Conservation (phyloP, 2,888 invertebrate species). For the Drosophila lutescens region DNA sequence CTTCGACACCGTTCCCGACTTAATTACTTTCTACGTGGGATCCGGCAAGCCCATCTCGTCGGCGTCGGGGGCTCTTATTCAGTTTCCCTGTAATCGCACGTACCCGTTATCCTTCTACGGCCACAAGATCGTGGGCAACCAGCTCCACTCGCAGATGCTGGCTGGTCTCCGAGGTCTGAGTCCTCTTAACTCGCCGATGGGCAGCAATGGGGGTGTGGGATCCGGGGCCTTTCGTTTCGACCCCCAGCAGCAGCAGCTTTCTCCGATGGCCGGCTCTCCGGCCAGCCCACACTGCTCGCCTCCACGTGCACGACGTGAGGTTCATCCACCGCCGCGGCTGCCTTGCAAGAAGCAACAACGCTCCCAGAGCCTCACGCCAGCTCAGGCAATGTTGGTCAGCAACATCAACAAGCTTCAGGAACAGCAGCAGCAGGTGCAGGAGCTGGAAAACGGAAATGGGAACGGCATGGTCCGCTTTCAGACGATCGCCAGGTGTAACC, state of each 20-base stretch:
- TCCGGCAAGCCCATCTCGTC: slow-evolving; percentile 95
- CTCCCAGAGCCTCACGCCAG: slow-evolving; percentile 91
- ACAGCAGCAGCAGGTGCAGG: slow-evolving; percentile 83
- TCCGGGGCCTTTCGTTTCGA: slow-evolving; percentile 81
- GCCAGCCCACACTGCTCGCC: slow-evolving; percentile 86
- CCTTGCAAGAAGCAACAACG: slow-evolving; percentile 88
- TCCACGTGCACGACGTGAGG: slow-evolving; percentile 85
- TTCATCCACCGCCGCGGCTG: slow-evolving; percentile 85
- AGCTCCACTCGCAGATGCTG: slow-evolving; percentile 84
- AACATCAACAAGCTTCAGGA: slow-evolving; percentile 70
- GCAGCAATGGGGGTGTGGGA: slow-evolving; percentile 79
- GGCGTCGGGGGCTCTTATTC: slow-evolving; percentile 94
- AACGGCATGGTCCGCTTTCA: slow-evolving; percentile 78
- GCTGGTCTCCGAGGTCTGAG: slow-evolving; percentile 83
- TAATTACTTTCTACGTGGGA: slow-evolving; percentile 96
- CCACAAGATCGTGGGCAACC: slow-evolving; percentile 86
- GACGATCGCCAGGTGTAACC: slow-evolving; percentile 82
- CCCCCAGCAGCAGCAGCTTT: slow-evolving; percentile 65
- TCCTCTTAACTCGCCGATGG: slow-evolving; percentile 83
- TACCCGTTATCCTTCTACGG: slow-evolving; percentile 91
- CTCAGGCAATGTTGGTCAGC: slow-evolving; percentile 83
- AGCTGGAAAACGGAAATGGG: slow-evolving; percentile 50
- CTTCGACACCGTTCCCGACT: slow-evolving; percentile 95
- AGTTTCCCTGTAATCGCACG: slow-evolving; percentile 92
- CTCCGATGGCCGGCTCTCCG: slow-evolving; percentile 59